Base-by-base conservation (phyloP, 2,888 invertebrate species). In the Bedellia somnulentella region DNA sequence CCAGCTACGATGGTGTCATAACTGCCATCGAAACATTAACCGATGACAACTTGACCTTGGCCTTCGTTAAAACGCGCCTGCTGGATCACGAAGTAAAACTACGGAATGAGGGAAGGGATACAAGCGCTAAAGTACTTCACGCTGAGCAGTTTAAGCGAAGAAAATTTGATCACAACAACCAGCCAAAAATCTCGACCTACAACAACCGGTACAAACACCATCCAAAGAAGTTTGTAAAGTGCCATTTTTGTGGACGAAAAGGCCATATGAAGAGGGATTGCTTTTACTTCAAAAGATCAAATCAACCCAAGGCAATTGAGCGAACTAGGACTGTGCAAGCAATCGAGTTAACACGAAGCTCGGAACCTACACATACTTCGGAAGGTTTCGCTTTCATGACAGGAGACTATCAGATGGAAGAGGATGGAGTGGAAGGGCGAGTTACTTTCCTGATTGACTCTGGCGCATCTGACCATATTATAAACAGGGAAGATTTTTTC, bases 11-110 rank as follows among this genome's bases (percentile, higher is more conserved):
- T 32, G 50, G 49, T 4, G 42, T 57, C 2, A 42, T 54, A n/a
- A 56, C 56, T 6, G 57, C 58, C 0, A 41, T 58, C 1, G 52
- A 57, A 39, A 55, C 51, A 1, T 37, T 57, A 15, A 18, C 5
- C 9, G 18, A 18, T 5, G 18, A 18, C 18, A 18, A 9, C 9
- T 6, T 18, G 9, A 6, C 18, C 5, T 18, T 18, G 18, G 18
- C 18, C 5, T 18, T 18, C 18, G 18, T 18, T 5, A 18, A 18
- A 18, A 18, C 18, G 18, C 18, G 18, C 18, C 9, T 18, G 5
- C 18, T 18, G 5, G 18, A 18, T 9, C 18, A 18, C 9, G 18
- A 18, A 18, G 18, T 18, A 5, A 18, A 18, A 9, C 18, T 18
- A 9, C 5, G 12, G 41, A 34, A 28, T 41, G 38, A 12, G 34